Evolutionary conservation across 1,140 invertebrate genomes (phyloP).

Genomic region (Saccostrea echinata): DNA sequence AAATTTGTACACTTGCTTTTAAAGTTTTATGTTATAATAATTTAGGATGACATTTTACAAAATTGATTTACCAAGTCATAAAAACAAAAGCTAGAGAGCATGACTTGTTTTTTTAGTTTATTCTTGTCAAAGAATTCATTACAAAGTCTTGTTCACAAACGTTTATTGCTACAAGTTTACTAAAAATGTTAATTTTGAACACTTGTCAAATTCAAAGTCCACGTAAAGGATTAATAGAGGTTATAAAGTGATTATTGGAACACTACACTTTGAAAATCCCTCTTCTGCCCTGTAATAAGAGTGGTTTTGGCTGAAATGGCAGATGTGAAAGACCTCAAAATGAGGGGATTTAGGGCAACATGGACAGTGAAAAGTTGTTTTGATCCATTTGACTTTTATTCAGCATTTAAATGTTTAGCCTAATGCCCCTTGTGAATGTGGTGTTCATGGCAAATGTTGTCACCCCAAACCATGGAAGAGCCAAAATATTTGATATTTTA

Average conservation of each 20-base stretch:
- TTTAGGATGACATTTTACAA: too few species aligned
- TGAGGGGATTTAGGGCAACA: too few species aligned
- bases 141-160: not conserved
- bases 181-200: constrained; percentile 14
- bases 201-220: not conserved
- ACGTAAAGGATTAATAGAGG: not conserved
- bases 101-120: not conserved
- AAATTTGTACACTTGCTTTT: too few species aligned
- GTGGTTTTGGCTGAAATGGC: not conserved
- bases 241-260: constrained; percentile 17
- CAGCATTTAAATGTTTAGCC: too few species aligned
- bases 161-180: not conserved
- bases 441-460: not conserved
- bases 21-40: too few species aligned
- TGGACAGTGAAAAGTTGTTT: not conserved
- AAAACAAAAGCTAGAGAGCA: not conserved
- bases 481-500: not conserved
- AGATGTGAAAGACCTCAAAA: constrained; percentile 9
- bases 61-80: too few species aligned
- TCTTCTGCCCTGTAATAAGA: not conserved
- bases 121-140: not conserved
- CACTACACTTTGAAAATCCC: not conserved
- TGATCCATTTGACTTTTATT: not conserved
- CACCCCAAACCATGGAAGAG: not conserved
- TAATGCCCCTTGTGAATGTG: not conserved